A percentile compares a stretch with the other conserved stretches of the same genome.
Evolutionary conservation across 30 jellyfish, hydroid and myxozoan species (phyloP).

Genomic region (Hydractinia echinata): DNA sequence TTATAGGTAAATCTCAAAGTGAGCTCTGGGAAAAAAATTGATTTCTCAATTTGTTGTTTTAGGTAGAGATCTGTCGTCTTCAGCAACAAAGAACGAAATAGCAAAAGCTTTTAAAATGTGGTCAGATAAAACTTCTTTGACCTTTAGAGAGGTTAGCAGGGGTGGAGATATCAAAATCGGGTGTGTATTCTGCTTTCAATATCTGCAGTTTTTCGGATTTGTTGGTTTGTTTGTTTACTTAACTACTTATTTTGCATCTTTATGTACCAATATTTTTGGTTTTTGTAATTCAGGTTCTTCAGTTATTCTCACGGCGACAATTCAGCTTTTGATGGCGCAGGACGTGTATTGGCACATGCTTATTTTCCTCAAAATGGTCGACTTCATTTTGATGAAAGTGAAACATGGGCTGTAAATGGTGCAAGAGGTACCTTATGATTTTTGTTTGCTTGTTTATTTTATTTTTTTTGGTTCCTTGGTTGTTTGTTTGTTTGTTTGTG

Average conservation of each 20-base stretch:
- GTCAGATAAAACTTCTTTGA: slow-evolving; percentile 5
- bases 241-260: not conserved
- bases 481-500: too few relatives aligned
- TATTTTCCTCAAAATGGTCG: slow-evolving; percentile 78
- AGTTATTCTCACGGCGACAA: slow-evolving; percentile 59
- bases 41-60: not conserved
- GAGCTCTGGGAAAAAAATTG: too few relatives aligned
- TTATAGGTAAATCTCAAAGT: too few relatives aligned
- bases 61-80: not conserved
- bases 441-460: too few relatives aligned
- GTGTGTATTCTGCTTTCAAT: not conserved
- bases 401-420: slow-evolving; percentile 51
- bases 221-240: not conserved
- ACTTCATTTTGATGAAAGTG: slow-evolving; percentile 86
- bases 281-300: not conserved
- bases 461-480: too few relatives aligned
- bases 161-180: slow-evolving; percentile 1
- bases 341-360: slow-evolving; percentile 83
- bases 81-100: not conserved
- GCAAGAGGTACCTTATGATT: too few relatives aligned
- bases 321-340: slow-evolving; percentile 77
- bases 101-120: slow-evolving; percentile 4
- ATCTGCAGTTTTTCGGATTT: not conserved
- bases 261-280: not conserved
- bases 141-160: not conserved